Conservation (phyloP, 53 echinoderm and acorn worm genomes). For the Echinarachnius parma region DNA sequence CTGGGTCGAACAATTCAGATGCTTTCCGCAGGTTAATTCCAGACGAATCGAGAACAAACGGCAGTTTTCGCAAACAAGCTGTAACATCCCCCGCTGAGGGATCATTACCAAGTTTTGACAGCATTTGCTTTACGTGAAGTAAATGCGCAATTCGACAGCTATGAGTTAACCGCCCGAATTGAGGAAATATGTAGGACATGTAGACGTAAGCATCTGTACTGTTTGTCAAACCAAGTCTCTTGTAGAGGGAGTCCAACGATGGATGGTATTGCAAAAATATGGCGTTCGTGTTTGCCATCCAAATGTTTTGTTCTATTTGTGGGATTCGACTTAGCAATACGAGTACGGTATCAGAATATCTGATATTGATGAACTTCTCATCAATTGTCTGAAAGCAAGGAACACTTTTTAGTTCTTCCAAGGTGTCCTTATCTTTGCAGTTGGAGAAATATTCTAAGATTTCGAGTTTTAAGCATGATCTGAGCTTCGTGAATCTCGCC, state of each 20-base stretch:
- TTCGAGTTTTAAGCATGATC: too few relatives aligned
- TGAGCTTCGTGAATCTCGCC: too few relatives aligned
- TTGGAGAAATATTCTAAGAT: background rate
- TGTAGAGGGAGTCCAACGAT: background rate
- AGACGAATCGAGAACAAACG: background rate
- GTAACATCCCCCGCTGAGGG: too few relatives aligned
- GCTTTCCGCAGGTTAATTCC: constrained; percentile 12
- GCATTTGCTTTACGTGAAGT: too few relatives aligned
- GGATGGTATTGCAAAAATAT: background rate
- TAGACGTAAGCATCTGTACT: constrained; percentile 6
- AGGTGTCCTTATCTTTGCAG: background rate
- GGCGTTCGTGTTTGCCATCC: background rate
- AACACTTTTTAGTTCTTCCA: background rate
- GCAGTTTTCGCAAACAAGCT: too few relatives aligned
- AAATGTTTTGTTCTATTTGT: background rate
- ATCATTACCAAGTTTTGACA: too few relatives aligned
- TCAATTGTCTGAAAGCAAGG: constrained; percentile 29
- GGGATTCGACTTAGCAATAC: constrained; percentile 19
- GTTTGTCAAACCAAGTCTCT: background rate
- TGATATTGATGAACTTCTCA: constrained; percentile 15
- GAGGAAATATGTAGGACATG: background rate
- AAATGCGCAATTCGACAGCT: constrained; percentile 21
- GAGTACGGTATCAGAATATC: background rate
- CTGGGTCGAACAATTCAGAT: constrained; percentile 8
- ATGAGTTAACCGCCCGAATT: background rate